Evolutionary conservation across 2,113 vertebrate species (phyloP).

Genomic region (Archilochus colubris): DNA sequence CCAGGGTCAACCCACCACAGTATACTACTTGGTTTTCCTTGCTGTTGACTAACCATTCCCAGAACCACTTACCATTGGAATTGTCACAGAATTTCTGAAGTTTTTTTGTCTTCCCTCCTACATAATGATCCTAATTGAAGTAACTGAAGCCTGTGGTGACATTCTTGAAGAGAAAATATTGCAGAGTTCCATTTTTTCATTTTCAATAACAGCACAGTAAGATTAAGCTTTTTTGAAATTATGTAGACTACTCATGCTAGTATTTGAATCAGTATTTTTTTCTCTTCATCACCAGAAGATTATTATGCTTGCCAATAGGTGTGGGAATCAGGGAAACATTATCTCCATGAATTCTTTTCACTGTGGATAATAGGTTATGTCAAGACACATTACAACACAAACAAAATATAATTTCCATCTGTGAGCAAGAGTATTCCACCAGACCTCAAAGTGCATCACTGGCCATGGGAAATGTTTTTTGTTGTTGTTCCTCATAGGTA

Average conservation of each 20-base stretch:
- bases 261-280: conserved; percentile 5
- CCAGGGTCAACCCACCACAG: not conserved
- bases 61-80: not conserved
- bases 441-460: not conserved
- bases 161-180: not conserved
- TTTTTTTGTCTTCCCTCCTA: not conserved
- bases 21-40: not conserved
- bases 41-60: not conserved
- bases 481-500: not conserved
- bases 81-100: not conserved
- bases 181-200: not conserved
- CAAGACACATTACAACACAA: not conserved
- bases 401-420: not conserved
- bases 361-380: not conserved
- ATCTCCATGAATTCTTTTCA: not conserved
- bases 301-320: not conserved
- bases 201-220: not conserved
- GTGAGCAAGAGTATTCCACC: not conserved
- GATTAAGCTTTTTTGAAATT: not conserved
- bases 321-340: not conserved
- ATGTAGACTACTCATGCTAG: not conserved
- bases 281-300: not conserved
- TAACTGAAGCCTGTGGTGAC: not conserved
- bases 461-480: fast-evolving
- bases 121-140: not conserved